Base-by-base conservation (phyloP, 1,140 invertebrate genomes). In the Andrena cerasifolii region DNA sequence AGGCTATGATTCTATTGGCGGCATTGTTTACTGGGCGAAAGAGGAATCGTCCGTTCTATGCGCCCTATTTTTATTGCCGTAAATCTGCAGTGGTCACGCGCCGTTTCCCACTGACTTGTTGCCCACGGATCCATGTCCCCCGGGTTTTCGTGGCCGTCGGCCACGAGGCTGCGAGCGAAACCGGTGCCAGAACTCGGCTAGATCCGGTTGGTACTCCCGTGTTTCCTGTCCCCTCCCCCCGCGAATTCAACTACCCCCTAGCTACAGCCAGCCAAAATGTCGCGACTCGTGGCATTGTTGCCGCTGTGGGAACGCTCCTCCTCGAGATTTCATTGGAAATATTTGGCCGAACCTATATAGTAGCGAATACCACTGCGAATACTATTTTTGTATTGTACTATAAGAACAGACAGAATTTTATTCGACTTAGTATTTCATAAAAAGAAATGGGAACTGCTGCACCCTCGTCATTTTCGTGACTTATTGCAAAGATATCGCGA, bases 91-190 rank as follows among this genome's bases (percentile, higher is more conserved):
- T 51, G 78, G 81, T 84, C 77, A 86, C 85, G 82, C 78, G 77
- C 73, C 85, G 85, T 86, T 86, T 87, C 85, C 79, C 82, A 75
- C 58, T 86, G 86, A 87, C 85, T 87, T 87, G 85, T 87, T 86
- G 86, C 86, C 85, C 79, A 81, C 74, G 68, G 36, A 86, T 78
- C 82, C 85, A 51, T 86, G 75, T 86, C 85, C 82, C 82, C 72
- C 49, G 53, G 76, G 59, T 31, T 59, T 79, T 79, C 62, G 67
- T 58, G 65, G 45, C 53, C 40, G 51, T 59, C 61, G 53, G 66
- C 76, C 58, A 45, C 59, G 45, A 31, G 36, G 26, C 47, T 51
- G 67, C 21, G 63, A 62, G 45, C 73, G 66, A 62, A 59, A 82
- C 61, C 53, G 66, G 56, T 79, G 83, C 83, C 84, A 79, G 77